Evolutionary conservation across 2,797 vertebrate species (phyloP), one percentile per base, ranked within the genome.

Genomic region (Eleutherodactylus coqui): DNA sequence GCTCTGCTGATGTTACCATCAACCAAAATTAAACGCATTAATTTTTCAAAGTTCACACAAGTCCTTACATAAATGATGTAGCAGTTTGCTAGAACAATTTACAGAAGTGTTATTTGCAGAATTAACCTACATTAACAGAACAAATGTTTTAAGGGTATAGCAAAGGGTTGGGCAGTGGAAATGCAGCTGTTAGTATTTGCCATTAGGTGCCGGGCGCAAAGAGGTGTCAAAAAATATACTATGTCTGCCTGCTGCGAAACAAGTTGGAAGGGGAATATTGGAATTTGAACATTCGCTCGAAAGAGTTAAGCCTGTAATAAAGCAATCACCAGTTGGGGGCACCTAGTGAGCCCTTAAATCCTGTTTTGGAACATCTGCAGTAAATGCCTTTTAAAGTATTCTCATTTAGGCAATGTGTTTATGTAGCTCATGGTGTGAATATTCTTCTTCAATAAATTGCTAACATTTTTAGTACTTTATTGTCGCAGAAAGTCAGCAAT

Each of bases 21-120:
- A 99, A 98, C 96, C 96, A 98, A 98, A 99, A 99, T 99, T 99
- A 99, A 99, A 98, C 96, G 97, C 97, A 98, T 99, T 99, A 97
- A 99, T 99, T 99, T 99, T 98, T 98, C 96, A 98, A 96, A 98
- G 95, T 98, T 99, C 96, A 96, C 95, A 94, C 92, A 98, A 99
- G 97, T 97, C 96, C 95, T 96, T 94, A 94, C 96, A 96, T 98
- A 98, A 99, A 98, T 98, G 96, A 97, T 98, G 96, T 96, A 96
- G 96, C 97, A 96, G 96, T 98, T 97, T 96, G 95, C 93, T 95
- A 96, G 96, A 97, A 96, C 96, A 97, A 97, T 98, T 97, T 97
- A 94, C 96, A 94, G 94, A 96, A 96, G 96, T 96, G 95, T 96
- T 97, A 97, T 97, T 96, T 97, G 95, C 94, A 91, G 94, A 96